These are phyloP conservation scores for Choristoneura fumiferana DNA, from an alignment of 1,140 invertebrate species.

Conservation along the genomic window DNA sequence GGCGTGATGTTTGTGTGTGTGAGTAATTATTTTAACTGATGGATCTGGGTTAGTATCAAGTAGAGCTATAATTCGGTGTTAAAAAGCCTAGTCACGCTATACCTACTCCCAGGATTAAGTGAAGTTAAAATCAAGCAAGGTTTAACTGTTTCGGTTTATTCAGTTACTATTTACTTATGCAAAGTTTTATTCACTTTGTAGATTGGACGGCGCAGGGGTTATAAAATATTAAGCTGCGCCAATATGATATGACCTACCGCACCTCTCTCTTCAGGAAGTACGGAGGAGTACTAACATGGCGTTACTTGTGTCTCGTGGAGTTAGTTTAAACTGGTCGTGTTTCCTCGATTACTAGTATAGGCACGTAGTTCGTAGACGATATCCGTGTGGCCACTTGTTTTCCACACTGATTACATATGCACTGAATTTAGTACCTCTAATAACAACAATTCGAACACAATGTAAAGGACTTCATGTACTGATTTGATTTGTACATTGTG, in stretches of 20 bases:
- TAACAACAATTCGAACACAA: constrained; percentile 25
- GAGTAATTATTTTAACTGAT: too few species aligned
- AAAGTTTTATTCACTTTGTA: constrained; percentile 56
- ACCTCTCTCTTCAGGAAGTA: constrained; percentile 19
- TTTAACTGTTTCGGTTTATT: constrained; percentile 25
- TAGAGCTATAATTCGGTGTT: too few species aligned
- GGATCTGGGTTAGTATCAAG: too few species aligned
- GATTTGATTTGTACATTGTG: constrained; percentile 9
- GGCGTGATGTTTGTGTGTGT: too few species aligned
- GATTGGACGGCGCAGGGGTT: constrained; percentile 40
- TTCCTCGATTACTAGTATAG: constrained; percentile 43
- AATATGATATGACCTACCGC: constrained; percentile 34
- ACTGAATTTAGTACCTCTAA: constrained; percentile 44
- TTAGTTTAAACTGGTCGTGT: constrained; percentile 39
- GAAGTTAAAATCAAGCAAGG: constrained; percentile 26
- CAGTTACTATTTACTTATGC: constrained; percentile 46
- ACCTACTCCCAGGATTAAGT: too few species aligned
- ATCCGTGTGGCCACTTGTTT: constrained; percentile 60
- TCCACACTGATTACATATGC: constrained; percentile 60
- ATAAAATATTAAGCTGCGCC: constrained; percentile 49
- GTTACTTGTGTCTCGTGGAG: constrained; percentile 22
- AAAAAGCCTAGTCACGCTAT: too few species aligned
- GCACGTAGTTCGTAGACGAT: constrained; percentile 58
- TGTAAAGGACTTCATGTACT: constrained; percentile 8
- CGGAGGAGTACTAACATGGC: constrained; percentile 26